Conservation (phyloP, 2,888 invertebrate genomes). For the Cynaeus angustus region DNA sequence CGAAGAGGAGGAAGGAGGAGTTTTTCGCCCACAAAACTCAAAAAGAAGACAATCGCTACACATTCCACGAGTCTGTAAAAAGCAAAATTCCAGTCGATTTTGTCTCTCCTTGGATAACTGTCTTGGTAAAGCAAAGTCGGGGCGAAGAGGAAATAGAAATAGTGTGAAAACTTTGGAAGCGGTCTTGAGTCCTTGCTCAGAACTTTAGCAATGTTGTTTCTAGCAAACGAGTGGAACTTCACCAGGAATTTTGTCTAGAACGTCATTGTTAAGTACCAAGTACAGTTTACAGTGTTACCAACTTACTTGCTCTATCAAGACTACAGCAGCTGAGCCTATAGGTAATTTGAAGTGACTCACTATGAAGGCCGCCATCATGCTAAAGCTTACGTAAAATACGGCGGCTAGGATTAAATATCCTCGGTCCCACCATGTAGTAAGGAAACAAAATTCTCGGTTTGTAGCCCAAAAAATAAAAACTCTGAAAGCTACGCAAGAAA, state of each 20-base stretch:
- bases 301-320: conserved; percentile 77
- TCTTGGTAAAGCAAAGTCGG: conserved; percentile 91
- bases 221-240: conserved; percentile 87
- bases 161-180: conserved; percentile 83
- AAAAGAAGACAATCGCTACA: conserved; percentile 83
- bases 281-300: conserved; percentile 17
- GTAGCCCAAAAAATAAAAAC: conserved; percentile 72
- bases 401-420: conserved; percentile 43
- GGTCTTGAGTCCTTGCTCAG: conserved; percentile 69
- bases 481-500: conserved; percentile 70
- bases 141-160: conserved; percentile 89
- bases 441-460: too few relatives aligned
- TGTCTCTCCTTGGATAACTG: conserved; percentile 86
- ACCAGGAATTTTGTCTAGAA: conserved; percentile 84
- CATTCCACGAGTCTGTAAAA: conserved; percentile 83
- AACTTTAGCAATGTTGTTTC: conserved; percentile 5
- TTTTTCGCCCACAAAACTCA: conserved; percentile 86
- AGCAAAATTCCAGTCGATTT: conserved; percentile 85
- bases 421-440: conserved; percentile 68
- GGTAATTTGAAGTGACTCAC: conserved; percentile 73
- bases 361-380: conserved; percentile 53
- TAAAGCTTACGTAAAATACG: conserved; percentile 67
- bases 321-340: conserved; percentile 73
- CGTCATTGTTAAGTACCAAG: neutral
- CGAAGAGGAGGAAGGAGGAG: conserved; percentile 82